These are phyloP conservation scores for Pentalonia nigronervosa DNA, from an alignment of 1,140 invertebrate genomes.

Conservation along the genomic window DNA sequence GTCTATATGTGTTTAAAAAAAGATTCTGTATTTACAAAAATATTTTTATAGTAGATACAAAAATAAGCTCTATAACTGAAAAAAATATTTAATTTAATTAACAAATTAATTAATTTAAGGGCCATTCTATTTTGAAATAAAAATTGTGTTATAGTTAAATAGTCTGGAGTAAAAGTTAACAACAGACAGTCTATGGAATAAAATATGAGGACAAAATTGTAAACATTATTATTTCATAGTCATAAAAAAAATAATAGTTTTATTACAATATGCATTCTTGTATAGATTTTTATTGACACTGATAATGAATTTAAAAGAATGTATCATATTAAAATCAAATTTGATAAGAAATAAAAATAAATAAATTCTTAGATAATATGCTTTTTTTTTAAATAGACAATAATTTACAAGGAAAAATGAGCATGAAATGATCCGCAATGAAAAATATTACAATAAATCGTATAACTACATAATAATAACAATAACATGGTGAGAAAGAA, in stretches of 20 bases:
- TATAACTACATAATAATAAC: not conserved
- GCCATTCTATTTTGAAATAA: not conserved
- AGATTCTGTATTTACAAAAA: not conserved
- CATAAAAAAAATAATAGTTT: not conserved
- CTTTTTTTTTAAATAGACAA: not conserved
- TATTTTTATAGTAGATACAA: not conserved
- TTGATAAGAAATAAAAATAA: not conserved
- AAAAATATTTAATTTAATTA: not conserved
- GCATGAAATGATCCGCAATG: not conserved
- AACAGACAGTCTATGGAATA: not conserved
- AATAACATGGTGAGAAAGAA: not conserved
- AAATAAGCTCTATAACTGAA: not conserved
- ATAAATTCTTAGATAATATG: not conserved
- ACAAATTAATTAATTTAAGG: not conserved
- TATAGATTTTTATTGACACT: not conserved
- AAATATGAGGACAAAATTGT: not conserved
- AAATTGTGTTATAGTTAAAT: not conserved
- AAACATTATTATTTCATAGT: not conserved
- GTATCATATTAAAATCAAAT: not conserved
- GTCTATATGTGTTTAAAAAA: not conserved
- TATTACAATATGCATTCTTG: not conserved
- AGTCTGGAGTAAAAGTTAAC: not conserved
- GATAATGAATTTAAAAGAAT: not conserved
- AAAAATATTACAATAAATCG: conserved; percentile 1
- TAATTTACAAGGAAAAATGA: not conserved